Evolutionary conservation across 2,888 invertebrate species (phyloP).

Genomic region (Athalia rosae): DNA sequence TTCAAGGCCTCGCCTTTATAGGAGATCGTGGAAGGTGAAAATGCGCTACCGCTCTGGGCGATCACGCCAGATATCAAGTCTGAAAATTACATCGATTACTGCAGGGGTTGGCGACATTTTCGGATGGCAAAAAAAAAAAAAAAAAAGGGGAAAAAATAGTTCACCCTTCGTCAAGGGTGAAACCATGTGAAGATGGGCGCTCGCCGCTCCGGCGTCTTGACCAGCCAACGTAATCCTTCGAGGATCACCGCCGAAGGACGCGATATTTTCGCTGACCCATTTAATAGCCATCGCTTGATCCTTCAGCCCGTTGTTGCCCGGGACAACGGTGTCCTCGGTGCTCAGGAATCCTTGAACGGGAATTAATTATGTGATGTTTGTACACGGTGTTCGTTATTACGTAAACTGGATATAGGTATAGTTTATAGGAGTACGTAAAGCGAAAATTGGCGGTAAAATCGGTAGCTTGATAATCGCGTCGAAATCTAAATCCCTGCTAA

Average conservation of each 20-base stretch:
- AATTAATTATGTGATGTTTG: background rate
- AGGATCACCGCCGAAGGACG: conserved; percentile 32
- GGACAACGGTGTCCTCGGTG: conserved; percentile 39
- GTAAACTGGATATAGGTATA: background rate
- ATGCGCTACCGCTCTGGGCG: conserved; percentile 38
- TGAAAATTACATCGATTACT: background rate
- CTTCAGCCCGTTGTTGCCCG: conserved; percentile 40
- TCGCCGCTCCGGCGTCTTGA: conserved; percentile 32
- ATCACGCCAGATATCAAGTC: conserved; percentile 31
- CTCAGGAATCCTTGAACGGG: conserved; percentile 35
- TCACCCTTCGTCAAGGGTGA: conserved; percentile 38
- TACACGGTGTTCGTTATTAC: conserved; percentile 1
- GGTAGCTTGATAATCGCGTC: too few relatives aligned
- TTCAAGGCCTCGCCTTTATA: conserved; percentile 40
- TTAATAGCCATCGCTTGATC: conserved; percentile 35
- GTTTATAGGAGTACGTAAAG: background rate
- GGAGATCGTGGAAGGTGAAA: conserved; percentile 67
- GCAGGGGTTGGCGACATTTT: background rate
- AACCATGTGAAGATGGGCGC: conserved; percentile 37
- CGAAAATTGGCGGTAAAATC: too few relatives aligned
- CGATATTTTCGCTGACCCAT: conserved; percentile 38
- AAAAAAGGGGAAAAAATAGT: background rate
- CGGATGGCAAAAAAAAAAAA: too few relatives aligned
- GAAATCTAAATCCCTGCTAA: too few relatives aligned
- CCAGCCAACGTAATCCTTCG: conserved; percentile 33